Base-by-base conservation (phyloP, 2,113 vertebrate species). In the Melanotaenia duboulayi region DNA sequence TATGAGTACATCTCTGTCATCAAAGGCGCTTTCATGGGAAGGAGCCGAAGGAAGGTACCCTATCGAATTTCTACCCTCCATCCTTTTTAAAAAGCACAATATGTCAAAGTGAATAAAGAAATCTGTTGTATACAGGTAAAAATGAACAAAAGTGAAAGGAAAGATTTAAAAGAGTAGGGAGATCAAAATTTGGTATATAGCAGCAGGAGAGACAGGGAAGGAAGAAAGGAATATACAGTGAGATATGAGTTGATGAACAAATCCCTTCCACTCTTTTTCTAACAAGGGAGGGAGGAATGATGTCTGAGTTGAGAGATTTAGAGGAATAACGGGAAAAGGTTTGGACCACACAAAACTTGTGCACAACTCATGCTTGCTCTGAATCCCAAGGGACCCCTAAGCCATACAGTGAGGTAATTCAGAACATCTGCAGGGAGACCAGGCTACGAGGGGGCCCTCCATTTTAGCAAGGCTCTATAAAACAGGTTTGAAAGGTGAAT, bases 301-400 rank as follows among this genome's bases (percentile, higher is more conserved):
- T 54, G 74, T 66, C 65, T 52, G 28, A 65, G 69, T 55, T 37
- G 39, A 64, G 50, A 71, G 51, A 68, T 20, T 66, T 35, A 58
- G 50, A 65, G 73, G 69, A 65, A 81, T 65, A 65, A 56, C 0
- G 44, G 67, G 60, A 65, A 75, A 70, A 71, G 59, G 52, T 58
- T 59, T 16, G 60, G 89, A 88, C 87, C 87, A 90, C 91, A 92
- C 87, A 87, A 84, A 87, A 77, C 77, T 75, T 71, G 52, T 80
- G 44, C 71, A 56, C 60, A 70, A 23, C 78, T 61, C 67, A 44
- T 32, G 63, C 81, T 72, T 20, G 66, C 73, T 76, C 61, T 69
- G 65, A 62, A 71, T 70, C 74, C 86, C 80, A 2, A 4, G 86
- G 80, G 87, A 78, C 48, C 56, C 67, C 49, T 81, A 57, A 81